Percentiles rank a stretch among this genome's conserved stretches.
Conservation (phyloP, 2,888 invertebrate genomes). For the Philereme transversata region DNA sequence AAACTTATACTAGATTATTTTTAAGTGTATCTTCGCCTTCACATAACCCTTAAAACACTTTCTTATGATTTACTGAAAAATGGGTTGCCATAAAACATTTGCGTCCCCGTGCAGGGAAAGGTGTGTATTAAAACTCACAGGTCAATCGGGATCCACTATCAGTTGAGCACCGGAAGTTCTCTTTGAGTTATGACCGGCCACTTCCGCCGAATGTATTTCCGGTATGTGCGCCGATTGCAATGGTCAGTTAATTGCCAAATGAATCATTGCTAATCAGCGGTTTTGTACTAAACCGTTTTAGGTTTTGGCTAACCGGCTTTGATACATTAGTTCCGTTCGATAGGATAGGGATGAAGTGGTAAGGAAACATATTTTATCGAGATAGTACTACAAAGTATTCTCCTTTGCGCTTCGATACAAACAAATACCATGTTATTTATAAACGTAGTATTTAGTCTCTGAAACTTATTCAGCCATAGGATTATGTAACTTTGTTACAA, state of each 20-base stretch:
- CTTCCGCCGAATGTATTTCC: conserved; percentile 77
- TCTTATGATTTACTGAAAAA: too few species aligned
- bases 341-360: conserved; percentile 14
- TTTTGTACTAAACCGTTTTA: conserved; percentile 35
- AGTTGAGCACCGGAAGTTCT: conserved; percentile 66
- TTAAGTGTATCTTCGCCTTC: too few species aligned
- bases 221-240: conserved; percentile 59
- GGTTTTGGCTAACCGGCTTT: conserved; percentile 31
- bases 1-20: too few species aligned
- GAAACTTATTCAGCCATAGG: too few species aligned
- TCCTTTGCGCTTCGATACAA: too few species aligned
- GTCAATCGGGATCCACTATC: conserved; percentile 53
- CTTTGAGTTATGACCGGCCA: conserved; percentile 76
- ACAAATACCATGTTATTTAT: too few species aligned
- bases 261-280: conserved; percentile 72
- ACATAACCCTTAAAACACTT: too few species aligned
- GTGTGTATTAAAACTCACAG: conserved; percentile 23
- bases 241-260: conserved; percentile 72
- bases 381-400: neutral
- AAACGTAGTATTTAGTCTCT: too few species aligned
- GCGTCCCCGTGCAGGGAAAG: neutral
- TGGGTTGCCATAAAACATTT: neutral
- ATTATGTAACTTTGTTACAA: too few species aligned
- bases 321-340: conserved; percentile 29
- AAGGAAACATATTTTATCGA: conserved; percentile 1